A percentile compares a stretch with the other conserved stretches of the same genome.
These are phyloP conservation scores for Cyclophora punctaria DNA, from an alignment of 2,888 invertebrate species.

Conservation along the genomic window DNA sequence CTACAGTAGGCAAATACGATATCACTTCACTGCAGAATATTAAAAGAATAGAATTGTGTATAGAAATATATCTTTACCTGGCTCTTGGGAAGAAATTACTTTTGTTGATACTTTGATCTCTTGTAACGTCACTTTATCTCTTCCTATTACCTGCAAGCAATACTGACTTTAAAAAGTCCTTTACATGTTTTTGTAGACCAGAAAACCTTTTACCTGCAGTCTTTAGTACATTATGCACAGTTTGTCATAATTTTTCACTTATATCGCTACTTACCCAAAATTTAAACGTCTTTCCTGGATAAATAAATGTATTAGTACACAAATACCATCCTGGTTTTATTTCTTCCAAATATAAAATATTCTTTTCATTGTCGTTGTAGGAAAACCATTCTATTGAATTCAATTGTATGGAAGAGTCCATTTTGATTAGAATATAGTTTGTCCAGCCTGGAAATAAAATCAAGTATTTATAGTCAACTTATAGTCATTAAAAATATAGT, in stretches of 20 bases:
- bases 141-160: constrained; percentile 31
- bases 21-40: background rate
- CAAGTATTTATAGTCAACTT: too few species aligned
- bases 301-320: constrained; percentile 26
- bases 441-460: constrained; percentile 11
- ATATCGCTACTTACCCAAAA: constrained; percentile 33
- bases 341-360: constrained; percentile 21
- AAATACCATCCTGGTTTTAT: constrained; percentile 27
- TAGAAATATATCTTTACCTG: constrained; percentile 19
- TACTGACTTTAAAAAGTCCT: too few species aligned
- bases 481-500: too few species aligned
- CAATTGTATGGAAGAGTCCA: constrained; percentile 23
- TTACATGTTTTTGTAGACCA: too few species aligned
- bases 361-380: constrained; percentile 21
- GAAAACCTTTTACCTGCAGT: background rate
- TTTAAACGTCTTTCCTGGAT: constrained; percentile 28
- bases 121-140: constrained; percentile 20
- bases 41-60: background rate
- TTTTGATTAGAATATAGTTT: constrained; percentile 33
- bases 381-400: constrained; percentile 27
- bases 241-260: background rate
- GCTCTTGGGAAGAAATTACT: constrained; percentile 26
- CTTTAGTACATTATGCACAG: background rate
- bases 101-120: constrained; percentile 25
- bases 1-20: background rate